Percentiles rank a stretch among this genome's conserved stretches.
These are phyloP conservation scores for Heterodera schachtii DNA, from an alignment of 1,140 invertebrate genomes.

Conservation along the genomic window DNA sequence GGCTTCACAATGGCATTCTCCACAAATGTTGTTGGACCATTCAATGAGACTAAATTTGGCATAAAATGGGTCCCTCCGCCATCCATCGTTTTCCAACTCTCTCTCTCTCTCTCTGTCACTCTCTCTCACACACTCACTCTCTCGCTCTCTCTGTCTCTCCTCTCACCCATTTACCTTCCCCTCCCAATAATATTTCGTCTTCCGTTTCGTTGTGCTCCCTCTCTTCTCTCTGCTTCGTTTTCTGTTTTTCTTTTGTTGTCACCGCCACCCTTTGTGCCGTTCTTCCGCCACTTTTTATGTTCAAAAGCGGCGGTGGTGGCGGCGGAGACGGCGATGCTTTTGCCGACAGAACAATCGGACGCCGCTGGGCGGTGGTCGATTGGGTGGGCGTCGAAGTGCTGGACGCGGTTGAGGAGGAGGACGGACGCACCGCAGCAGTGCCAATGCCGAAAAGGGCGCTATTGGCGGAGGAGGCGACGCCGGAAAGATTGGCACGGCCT, in stretches of 20 bases:
- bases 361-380: constrained; percentile 28
- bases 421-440: too few species aligned
- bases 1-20: constrained; percentile 35
- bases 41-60: background rate
- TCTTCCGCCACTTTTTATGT: background rate
- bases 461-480: too few species aligned
- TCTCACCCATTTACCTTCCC: constrained; percentile 12
- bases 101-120: too few species aligned
- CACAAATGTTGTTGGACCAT: background rate
- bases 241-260: background rate
- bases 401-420: constrained; percentile 9
- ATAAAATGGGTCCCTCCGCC: background rate
- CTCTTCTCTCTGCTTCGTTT: background rate
- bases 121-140: too few species aligned
- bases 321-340: background rate
- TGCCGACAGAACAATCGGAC: constrained; percentile 6
- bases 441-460: too few species aligned
- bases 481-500: background rate
- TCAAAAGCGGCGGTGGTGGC: background rate
- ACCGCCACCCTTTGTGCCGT: background rate
- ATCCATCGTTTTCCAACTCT: too few species aligned
- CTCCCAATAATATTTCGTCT: constrained; percentile 44
- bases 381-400: constrained; percentile 13
- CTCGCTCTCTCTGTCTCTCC: too few species aligned
- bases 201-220: background rate